Evolutionary conservation across 2,888 invertebrate genomes (phyloP).

Genomic region (Choreutis nemorana): DNA sequence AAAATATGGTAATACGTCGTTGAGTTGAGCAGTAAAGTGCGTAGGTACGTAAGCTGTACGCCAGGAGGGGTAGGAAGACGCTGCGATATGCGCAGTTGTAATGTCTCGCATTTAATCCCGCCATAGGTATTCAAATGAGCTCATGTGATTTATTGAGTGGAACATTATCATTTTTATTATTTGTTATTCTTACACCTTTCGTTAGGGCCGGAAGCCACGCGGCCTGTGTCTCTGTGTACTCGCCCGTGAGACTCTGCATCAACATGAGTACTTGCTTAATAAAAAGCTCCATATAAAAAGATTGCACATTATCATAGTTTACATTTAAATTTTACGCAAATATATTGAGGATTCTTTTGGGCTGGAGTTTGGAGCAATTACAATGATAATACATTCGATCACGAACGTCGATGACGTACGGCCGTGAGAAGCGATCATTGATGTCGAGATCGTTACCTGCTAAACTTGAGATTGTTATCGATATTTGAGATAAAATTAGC

Average conservation of each 20-base stretch:
- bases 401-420: constrained; percentile 56
- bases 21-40: too few relatives aligned
- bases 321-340: constrained; percentile 66
- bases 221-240: constrained; percentile 59
- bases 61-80: too few relatives aligned
- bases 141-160: constrained; percentile 68
- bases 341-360: constrained; percentile 57
- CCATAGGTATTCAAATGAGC: constrained; percentile 64
- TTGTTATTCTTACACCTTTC: constrained; percentile 66
- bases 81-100: constrained; percentile 31
- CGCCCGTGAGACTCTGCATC: constrained; percentile 56
- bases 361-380: constrained; percentile 51
- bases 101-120: constrained; percentile 57
- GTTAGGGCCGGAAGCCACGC: constrained; percentile 62
- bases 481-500: constrained; percentile 28
- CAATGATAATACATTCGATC: constrained; percentile 59
- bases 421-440: constrained; percentile 60
- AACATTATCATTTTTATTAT: constrained; percentile 69
- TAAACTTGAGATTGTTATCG: constrained; percentile 34
- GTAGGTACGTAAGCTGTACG: too few relatives aligned
- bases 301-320: constrained; percentile 61
- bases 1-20: constrained; percentile 43
- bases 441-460: constrained; percentile 47
- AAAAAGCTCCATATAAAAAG: constrained; percentile 45
- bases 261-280: constrained; percentile 37